phyloP scores from a whole-genome alignment of 2,113 vertebrate genomes.

The Podarcis raffonei region DNA sequence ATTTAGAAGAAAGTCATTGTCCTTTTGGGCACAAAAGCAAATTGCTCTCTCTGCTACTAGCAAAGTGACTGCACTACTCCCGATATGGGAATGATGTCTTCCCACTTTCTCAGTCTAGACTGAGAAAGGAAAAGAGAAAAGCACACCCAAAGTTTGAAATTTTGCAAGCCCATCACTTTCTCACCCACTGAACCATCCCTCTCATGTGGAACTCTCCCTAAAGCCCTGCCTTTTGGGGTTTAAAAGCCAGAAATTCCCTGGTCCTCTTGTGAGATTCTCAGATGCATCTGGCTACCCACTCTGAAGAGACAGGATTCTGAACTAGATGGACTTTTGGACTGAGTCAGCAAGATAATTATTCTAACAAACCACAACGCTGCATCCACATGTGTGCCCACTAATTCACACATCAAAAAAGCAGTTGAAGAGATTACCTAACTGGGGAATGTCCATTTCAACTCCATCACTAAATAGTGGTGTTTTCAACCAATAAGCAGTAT shows the following conservation, averaged over 20 bases:
- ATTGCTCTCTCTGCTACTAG: too few relatives aligned
- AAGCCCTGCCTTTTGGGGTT: too few relatives aligned
- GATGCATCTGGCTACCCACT: not conserved
- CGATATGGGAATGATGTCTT: too few relatives aligned
- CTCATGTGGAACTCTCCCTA: too few relatives aligned
- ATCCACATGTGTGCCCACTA: not conserved
- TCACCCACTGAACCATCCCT: too few relatives aligned
- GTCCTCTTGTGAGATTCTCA: not conserved
- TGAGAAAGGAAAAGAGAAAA: too few relatives aligned
- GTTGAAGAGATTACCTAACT: constrained; percentile 81
- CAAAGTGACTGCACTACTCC: too few relatives aligned
- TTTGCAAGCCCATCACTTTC: too few relatives aligned
- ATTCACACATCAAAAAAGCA: not conserved
- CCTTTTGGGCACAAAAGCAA: too few relatives aligned
- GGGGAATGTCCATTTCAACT: constrained; percentile 90
- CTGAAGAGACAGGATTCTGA: not conserved
- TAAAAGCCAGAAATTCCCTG: not conserved
- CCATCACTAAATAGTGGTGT: constrained; percentile 94
- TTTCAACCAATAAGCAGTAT: constrained; percentile 94
- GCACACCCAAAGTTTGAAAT: too few relatives aligned
- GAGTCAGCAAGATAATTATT: not conserved
- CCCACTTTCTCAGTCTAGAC: too few relatives aligned
- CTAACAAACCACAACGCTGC: not conserved
- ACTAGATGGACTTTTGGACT: not conserved
- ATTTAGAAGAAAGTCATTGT: too few relatives aligned